Evolutionary conservation across 2,113 vertebrate species (phyloP).

Genomic region (Verasper variegatus): DNA sequence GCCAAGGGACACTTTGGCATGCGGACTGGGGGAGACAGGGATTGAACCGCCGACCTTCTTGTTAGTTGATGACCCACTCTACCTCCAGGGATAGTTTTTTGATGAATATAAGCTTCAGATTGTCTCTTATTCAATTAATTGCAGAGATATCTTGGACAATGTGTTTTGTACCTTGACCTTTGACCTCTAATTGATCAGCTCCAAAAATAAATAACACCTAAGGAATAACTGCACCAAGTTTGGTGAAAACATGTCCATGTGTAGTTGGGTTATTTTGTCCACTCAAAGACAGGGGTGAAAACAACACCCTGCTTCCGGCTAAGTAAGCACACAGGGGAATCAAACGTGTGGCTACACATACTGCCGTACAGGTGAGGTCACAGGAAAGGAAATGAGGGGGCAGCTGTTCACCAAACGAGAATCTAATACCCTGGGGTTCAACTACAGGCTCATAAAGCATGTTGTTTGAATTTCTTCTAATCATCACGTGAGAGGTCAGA

Average conservation of each 20-base stretch:
- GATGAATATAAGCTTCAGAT: neutral
- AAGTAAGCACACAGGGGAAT: neutral
- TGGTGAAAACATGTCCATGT: neutral
- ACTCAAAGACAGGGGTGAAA: too few relatives aligned
- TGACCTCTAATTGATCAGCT: neutral
- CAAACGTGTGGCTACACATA: neutral
- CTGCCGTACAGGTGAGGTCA: neutral
- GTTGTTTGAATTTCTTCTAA: neutral
- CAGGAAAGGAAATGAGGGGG: neutral
- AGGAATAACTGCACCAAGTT: neutral
- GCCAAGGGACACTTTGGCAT: too few relatives aligned
- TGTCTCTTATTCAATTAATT: neutral
- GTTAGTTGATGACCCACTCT: too few relatives aligned
- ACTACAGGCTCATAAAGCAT: neutral
- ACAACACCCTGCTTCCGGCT: neutral
- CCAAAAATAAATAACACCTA: neutral
- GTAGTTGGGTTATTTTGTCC: too few relatives aligned
- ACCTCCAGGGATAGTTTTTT: too few relatives aligned
- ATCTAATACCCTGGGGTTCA: neutral
- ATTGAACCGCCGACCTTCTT: too few relatives aligned
- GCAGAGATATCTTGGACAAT: neutral
- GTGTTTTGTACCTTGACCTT: neutral
- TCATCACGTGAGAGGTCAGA: neutral
- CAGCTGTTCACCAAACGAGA: neutral
- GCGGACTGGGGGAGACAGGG: too few relatives aligned